phyloP scores from a whole-genome alignment of 2,797 vertebrate genomes.

The Gallinago solitaria region DNA sequence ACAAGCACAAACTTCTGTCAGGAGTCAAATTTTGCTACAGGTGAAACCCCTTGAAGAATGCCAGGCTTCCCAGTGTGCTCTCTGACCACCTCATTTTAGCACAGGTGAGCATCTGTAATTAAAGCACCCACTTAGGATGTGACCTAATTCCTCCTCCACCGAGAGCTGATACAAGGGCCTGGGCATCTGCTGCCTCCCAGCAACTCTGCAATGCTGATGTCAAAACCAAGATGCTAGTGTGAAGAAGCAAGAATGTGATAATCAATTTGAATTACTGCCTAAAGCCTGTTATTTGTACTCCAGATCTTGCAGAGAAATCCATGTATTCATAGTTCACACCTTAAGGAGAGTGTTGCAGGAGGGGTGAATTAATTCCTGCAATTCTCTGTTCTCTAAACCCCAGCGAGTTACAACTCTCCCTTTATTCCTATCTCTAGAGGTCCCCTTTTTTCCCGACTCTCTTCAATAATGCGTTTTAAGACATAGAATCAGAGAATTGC shows the following conservation, averaged over 20 bases:
- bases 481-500: neutral
- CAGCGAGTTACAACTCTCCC: neutral
- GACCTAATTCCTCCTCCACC: neutral
- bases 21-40: neutral
- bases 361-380: neutral
- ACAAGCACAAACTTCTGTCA: fast-evolving
- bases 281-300: neutral
- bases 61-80: neutral
- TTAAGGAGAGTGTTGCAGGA: neutral
- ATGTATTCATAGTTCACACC: neutral
- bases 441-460: neutral
- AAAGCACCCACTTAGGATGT: neutral
- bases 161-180: neutral
- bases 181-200: neutral
- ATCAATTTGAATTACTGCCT: neutral
- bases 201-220: neutral
- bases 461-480: neutral
- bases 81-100: neutral
- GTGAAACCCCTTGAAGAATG: neutral
- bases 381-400: neutral
- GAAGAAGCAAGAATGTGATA: neutral
- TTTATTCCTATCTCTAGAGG: neutral
- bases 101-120: neutral
- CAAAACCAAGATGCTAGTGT: neutral
- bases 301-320: neutral